Percentiles rank a stretch among this genome's conserved stretches.
These are phyloP conservation scores for Polypedilum pembai DNA, from an alignment of 1,140 invertebrate species.

Conservation along the genomic window DNA sequence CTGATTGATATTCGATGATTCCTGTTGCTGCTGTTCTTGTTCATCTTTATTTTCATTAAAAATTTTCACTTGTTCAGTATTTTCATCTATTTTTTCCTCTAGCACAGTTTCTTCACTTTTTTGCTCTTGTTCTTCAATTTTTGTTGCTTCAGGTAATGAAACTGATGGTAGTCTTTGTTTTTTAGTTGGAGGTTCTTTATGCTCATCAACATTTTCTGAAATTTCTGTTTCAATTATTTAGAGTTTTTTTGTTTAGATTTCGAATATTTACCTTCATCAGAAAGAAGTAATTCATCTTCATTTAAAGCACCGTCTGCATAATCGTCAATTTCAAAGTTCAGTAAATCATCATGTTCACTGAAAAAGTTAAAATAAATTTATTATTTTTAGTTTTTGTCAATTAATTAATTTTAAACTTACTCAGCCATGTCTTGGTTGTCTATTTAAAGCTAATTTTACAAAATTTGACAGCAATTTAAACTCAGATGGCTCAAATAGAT, in stretches of 20 bases:
- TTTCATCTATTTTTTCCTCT: background rate
- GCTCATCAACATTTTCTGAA: background rate
- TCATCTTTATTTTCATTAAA: background rate
- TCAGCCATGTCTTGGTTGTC: too few species aligned
- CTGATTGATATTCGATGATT: too few species aligned
- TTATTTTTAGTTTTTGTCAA: too few species aligned
- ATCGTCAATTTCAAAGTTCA: conserved; percentile 40
- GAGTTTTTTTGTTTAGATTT: background rate
- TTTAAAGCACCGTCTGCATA: conserved; percentile 34
- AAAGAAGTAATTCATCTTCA: conserved; percentile 42
- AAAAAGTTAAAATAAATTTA: background rate
- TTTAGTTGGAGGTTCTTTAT: background rate
- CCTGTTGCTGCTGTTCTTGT: background rate
- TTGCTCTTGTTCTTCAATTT: background rate
- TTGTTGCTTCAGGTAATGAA: background rate
- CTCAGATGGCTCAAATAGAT: too few species aligned
- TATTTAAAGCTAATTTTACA: too few species aligned
- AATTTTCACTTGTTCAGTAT: background rate
- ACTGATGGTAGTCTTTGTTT: background rate
- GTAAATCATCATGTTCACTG: conserved; percentile 37
- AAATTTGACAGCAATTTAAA: too few species aligned
- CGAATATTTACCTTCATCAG: conserved; percentile 39
- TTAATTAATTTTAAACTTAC: too few species aligned
- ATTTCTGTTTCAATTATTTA: background rate
- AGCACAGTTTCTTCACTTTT: background rate